phyloP scores from a whole-genome alignment of 1,140 invertebrate species.

The Achroia grisella region DNA sequence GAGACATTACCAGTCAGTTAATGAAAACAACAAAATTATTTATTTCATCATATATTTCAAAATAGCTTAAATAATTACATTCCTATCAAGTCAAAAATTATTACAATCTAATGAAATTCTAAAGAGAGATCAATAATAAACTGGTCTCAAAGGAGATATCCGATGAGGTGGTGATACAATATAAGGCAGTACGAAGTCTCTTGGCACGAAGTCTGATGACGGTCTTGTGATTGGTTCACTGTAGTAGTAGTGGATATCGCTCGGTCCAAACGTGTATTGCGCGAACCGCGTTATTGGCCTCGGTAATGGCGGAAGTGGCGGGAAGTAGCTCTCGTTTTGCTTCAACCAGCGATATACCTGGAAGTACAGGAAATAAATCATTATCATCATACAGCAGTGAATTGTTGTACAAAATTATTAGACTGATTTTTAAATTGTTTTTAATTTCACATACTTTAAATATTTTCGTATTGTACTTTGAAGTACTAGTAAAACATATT shows the following conservation, averaged over 20 bases:
- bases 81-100: too few species aligned
- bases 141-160: slow-evolving; percentile 3
- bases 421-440: too few species aligned
- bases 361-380: neutral
- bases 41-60: too few species aligned
- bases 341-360: slow-evolving; percentile 14
- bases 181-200: slow-evolving; percentile 1
- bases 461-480: too few species aligned
- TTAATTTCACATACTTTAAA: too few species aligned
- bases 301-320: neutral
- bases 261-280: neutral
- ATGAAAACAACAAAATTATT: too few species aligned
- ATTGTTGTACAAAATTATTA: too few species aligned
- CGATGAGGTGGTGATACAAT: slow-evolving; percentile 2
- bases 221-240: neutral
- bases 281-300: neutral
- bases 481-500: too few species aligned
- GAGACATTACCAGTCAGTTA: too few species aligned
- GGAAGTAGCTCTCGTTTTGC: slow-evolving; percentile 6
- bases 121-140: neutral
- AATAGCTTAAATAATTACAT: too few species aligned
- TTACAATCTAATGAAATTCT: too few species aligned
- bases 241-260: neutral
- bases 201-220: neutral
- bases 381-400: too few species aligned